Evolutionary conservation across 2,888 invertebrate genomes (phyloP), one percentile per base, ranked within the genome.

Genomic region (Rotaria magnacalcarata): DNA sequence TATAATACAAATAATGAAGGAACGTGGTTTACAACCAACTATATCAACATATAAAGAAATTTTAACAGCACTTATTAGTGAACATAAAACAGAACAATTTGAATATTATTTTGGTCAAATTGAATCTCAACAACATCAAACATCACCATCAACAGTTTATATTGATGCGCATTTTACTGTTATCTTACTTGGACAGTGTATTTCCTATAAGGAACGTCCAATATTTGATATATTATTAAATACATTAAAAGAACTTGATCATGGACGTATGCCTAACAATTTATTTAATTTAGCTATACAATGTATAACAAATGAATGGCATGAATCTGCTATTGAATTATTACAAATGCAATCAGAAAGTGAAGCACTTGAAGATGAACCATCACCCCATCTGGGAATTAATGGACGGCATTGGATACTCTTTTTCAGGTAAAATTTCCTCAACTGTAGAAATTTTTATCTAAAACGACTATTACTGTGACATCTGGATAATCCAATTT

Each of bases 21-120:
- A 80, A 47, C 80, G 80, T n/a, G 80, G 80, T 47, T 47, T 80
- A 47, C 43, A 80, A 80, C 47, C 80, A 80, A 80, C 80, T 2
- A 80, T 80, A 47, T 80, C 80, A n/a, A 80, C 80, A 11, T 80
- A 80, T n/a, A 80, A 80, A 80, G 80, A 80, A 80, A 80, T 80
- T n/a, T 80, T 80, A 47, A 80, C 47, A 24, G 43, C 47, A 24
- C 24, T 80, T 24, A 80, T 80, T 43, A 80, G 80, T 47, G 80
- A 80, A 80, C 80, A 80, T 80, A 80, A 47, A 80, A 47, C 47
- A 21, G 80, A 80, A 47, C 80, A 80, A 80, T 80, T 80, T 47
- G 47, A 80, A 80, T 80, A 43, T 47, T 80, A 80, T 80, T 80
- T 47, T n/a, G 47, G 47, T 47, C 47, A 80, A 47, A 80, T 80